phyloP scores from a whole-genome alignment of 2,888 invertebrate species.

The Rotaria magnacalcarata region DNA sequence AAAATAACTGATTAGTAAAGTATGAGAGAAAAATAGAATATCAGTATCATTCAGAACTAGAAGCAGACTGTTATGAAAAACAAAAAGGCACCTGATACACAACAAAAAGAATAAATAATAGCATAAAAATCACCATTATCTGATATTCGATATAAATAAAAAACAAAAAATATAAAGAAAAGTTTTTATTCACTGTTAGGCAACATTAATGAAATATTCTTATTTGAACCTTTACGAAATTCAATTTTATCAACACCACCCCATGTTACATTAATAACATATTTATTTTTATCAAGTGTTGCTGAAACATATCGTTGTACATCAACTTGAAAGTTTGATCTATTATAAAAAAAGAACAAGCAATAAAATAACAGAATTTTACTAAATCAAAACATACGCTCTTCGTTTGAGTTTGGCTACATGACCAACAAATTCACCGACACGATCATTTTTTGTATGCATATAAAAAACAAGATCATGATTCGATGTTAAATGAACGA shows the following conservation, averaged over 20 bases:
- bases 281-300: constrained; percentile 1
- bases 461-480: constrained; percentile 24
- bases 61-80: not conserved
- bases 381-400: not conserved
- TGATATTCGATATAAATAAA: not conserved
- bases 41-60: not conserved
- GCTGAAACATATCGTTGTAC: constrained; percentile 12
- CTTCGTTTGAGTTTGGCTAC: constrained; percentile 1
- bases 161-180: not conserved
- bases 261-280: not conserved
- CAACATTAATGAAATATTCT: not conserved
- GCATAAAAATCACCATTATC: not conserved
- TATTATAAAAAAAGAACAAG: not conserved
- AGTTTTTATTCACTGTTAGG: not conserved
- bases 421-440: constrained; percentile 16
- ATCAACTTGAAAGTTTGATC: not conserved
- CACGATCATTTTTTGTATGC: constrained; percentile 24
- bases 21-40: not conserved
- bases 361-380: not conserved
- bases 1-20: not conserved
- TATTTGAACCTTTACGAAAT: constrained; percentile 21
- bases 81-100: not conserved
- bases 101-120: not conserved
- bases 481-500: not conserved
- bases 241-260: constrained; percentile 21